Base-by-base conservation (phyloP, 2,113 vertebrate species). In the Empidonax alnorum region DNA sequence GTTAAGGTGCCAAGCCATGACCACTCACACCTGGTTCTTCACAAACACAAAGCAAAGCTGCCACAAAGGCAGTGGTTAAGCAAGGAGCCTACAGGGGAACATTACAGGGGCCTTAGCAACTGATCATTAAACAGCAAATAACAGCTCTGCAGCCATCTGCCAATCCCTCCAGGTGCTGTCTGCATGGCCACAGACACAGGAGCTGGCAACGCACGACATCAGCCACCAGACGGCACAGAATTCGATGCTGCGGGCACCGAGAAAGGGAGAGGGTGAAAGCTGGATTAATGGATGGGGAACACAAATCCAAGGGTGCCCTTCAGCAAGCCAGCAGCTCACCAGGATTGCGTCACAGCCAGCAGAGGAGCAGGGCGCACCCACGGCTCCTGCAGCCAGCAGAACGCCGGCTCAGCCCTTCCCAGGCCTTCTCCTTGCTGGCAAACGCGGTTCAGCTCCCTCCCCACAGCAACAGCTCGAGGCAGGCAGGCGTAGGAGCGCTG, bases 191-290 rank as follows among this genome's bases (percentile, higher is more conserved):
- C 63, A 66, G 61, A 76, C 84, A 21, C 0, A 47, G 58, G 72
- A 14, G 52, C 33, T 6, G 47, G 76, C 67, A 65, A 15, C 1
- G 3, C 61, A 30, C 6, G 5, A 10, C 62, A 8, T 12, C 71
- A 62, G 56, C 67, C 11, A 21, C 76, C 67, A 67, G 46, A 11
- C 17, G 41, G 3, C 0, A 3, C 3, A 11, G 3, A 59, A 37
- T 10, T 7, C 33, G 16, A 16, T 7, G 18, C 58, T 0, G 0
- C 20, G 8, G 73, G 63, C 12, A 12, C 53, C 35, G 5, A 10
- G 41, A 61, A 52, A 7, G 16, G 52, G 61, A 77, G 50, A 63
- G 47, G 56, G 42, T 56, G 56, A 85, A 31, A 2, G 9, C 39
- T 58, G 35, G 49, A 22, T 50, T 50, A 14, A 28, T 5, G n/a